A percentile compares a stretch with the other conserved stretches of the same genome.
phyloP scores from a whole-genome alignment of 2,797 vertebrate species.

The Gymnopithys bicolor region DNA sequence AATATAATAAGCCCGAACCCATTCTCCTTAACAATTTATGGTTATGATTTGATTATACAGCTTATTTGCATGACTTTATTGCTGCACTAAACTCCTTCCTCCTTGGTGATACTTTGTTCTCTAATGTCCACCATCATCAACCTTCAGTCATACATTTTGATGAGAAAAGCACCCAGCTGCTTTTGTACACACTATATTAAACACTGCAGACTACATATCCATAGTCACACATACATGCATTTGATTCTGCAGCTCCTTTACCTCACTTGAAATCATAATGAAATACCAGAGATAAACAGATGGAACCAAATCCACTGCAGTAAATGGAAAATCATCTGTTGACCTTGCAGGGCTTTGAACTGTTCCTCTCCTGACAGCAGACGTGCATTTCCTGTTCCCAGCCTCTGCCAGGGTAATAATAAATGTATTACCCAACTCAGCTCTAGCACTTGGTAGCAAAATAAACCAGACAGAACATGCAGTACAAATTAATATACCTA shows the following conservation, averaged over 20 bases:
- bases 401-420: constrained; percentile 1
- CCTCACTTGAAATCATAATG: background rate
- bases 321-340: constrained; percentile 19
- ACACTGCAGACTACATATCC: background rate
- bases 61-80: constrained; percentile 61
- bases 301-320: background rate
- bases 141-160: background rate
- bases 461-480: background rate
- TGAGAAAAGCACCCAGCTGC: background rate
- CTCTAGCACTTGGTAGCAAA: background rate
- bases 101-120: background rate
- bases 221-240: background rate
- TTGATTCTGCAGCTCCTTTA: background rate
- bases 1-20: constrained; percentile 11
- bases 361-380: constrained; percentile 19
- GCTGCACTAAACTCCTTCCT: background rate
- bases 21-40: constrained; percentile 28
- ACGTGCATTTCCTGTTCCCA: constrained; percentile 52
- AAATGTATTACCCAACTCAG: constrained; percentile 4
- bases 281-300: constrained; percentile 15
- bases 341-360: constrained; percentile 15
- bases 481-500: background rate
- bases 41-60: constrained; percentile 34
- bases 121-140: background rate
- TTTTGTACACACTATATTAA: background rate